phyloP scores from a whole-genome alignment of 2,113 vertebrate genomes.

The Colinus virginianus region DNA sequence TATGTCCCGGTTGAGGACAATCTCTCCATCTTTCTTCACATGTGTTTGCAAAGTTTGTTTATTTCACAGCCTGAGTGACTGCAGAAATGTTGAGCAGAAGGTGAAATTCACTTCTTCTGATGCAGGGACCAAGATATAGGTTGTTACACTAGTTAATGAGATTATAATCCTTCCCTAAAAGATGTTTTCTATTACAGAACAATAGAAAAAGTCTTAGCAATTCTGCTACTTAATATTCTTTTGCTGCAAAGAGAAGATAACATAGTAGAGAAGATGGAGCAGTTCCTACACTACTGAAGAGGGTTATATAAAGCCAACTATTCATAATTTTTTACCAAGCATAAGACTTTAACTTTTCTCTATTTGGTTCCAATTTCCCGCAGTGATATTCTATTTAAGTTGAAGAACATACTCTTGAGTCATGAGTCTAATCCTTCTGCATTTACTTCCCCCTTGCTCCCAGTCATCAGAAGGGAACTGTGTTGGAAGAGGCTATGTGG shows the following conservation, averaged over 20 bases:
- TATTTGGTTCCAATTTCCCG: neutral
- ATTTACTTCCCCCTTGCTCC: neutral
- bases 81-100: neutral
- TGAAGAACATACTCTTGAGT: neutral
- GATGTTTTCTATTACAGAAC: neutral
- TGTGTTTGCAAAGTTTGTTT: neutral
- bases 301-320: neutral
- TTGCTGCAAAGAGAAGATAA: neutral
- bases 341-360: neutral
- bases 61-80: neutral
- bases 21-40: neutral
- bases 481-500: neutral
- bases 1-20: neutral
- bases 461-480: neutral
- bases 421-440: rapidly evolving
- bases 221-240: neutral
- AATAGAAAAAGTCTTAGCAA: neutral
- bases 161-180: neutral
- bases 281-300: neutral
- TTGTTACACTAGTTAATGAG: neutral
- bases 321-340: neutral
- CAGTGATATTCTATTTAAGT: neutral
- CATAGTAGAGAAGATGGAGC: neutral
- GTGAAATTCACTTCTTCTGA: neutral
- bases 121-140: neutral